Base-by-base conservation (phyloP, 2,113 vertebrate genomes). In the Meleagris gallopavo region DNA sequence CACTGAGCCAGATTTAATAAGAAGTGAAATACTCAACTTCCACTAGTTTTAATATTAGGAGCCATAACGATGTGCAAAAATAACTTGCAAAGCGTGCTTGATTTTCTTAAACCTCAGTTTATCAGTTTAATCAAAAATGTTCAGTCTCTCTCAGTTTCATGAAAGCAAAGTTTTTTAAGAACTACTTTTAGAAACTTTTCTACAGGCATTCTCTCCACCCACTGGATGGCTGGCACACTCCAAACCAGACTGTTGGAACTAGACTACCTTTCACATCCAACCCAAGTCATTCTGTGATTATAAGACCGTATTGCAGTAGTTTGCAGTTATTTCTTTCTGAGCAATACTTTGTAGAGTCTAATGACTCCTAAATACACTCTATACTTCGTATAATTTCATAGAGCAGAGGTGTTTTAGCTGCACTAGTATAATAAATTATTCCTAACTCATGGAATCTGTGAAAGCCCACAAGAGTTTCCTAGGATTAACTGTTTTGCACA, bases 51-150 rank as follows among this genome's bases (percentile, higher is more conserved):
- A 48, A 66, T 89, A 84, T 70, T 70, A 89, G 60, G 83, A 92
- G 55, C 57, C 77, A 32, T 40, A 90, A 78, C 70, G 86, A 50
- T 66, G 79, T 48, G 76, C 45, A 90, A 84, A 86, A 81, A 60
- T 75, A 76, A 60, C 58, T 82, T 50, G 83, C 9, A 52, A 89
- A 89, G 25, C 34, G 48, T 29, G 60, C 57, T 64, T 5, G 77
- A 52, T 72, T 55, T 77, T 89, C 82, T 93, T 88, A 95, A 84
- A 58, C 32, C n/a, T 75, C 88, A 81, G 77, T 83, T 86, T 79
- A 69, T 58, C 46, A 74, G 41, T 88, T 90, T 93, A 71, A 82
- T 89, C 94, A 95, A 95, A 96, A 90, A 92, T 81, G 92, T 18
- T 6, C 20, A 19, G 11, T 46, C 24, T 61, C 38, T 52, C 24